Percentiles rank a stretch among this genome's conserved stretches.
These are phyloP conservation scores for Myotis yumanensis DNA, from an alignment of 2,113 vertebrate genomes.

Conservation along the genomic window DNA sequence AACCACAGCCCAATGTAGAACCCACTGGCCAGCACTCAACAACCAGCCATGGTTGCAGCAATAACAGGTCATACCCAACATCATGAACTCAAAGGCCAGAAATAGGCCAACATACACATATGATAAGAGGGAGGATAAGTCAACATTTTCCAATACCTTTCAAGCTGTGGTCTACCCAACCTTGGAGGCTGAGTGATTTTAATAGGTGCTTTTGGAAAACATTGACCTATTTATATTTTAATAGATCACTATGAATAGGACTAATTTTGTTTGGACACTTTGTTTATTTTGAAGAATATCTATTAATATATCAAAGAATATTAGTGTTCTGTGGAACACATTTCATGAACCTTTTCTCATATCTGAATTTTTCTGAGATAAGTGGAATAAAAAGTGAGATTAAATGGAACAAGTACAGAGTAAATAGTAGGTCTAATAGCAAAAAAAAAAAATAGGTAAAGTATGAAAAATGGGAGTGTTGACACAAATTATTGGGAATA, in stretches of 20 bases:
- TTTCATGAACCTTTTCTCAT: neutral
- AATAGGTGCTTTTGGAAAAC: neutral
- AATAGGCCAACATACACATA: neutral
- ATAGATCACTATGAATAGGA: neutral
- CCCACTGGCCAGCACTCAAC: too few relatives aligned
- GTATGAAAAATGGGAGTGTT: neutral
- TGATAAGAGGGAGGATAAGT: neutral
- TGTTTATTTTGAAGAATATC: neutral
- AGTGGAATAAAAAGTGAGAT: neutral
- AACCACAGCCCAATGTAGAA: neutral
- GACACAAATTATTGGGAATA: neutral
- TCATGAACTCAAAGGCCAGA: neutral
- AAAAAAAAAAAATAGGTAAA: neutral
- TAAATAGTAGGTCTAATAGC: neutral
- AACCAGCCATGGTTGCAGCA: neutral
- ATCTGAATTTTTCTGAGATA: neutral
- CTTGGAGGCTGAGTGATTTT: neutral
- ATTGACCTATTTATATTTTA: neutral
- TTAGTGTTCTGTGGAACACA: neutral
- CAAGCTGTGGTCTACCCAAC: neutral
- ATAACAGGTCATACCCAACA: neutral
- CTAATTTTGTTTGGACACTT: neutral
- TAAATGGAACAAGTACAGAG: neutral
- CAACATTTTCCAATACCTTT: neutral
- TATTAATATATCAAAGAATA: neutral